Conservation (phyloP, 2,113 vertebrate genomes). For the Panurus biarmicus region DNA sequence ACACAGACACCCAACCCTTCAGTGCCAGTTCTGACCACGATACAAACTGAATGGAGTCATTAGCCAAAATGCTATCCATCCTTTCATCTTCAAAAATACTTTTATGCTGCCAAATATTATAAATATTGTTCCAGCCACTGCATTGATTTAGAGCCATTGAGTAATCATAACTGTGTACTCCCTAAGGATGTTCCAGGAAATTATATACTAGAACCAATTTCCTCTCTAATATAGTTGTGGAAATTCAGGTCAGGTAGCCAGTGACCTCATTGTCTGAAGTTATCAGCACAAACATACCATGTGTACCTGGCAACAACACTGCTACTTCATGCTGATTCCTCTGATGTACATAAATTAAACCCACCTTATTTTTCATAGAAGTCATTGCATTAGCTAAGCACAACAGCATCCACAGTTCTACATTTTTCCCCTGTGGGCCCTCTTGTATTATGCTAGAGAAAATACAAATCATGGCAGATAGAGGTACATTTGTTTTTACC, state of each 20-base stretch:
- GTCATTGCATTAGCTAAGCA: background rate
- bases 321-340: background rate
- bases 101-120: constrained; percentile 44
- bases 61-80: background rate
- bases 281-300: background rate
- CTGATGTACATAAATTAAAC: background rate
- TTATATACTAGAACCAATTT: background rate
- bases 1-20: background rate
- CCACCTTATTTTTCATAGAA: background rate
- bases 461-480: background rate
- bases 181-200: constrained; percentile 20
- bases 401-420: background rate
- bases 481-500: background rate
- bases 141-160: constrained; percentile 1
- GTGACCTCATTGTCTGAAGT: background rate
- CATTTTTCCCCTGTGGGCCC: background rate
- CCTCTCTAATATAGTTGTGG: background rate
- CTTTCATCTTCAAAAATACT: constrained; percentile 25
- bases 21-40: background rate
- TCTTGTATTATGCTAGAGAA: background rate
- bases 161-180: background rate
- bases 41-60: background rate
- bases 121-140: background rate
- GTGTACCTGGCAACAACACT: background rate
- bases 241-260: background rate